phyloP scores from a whole-genome alignment of 2,113 vertebrate species.

The Donacobius atricapilla region DNA sequence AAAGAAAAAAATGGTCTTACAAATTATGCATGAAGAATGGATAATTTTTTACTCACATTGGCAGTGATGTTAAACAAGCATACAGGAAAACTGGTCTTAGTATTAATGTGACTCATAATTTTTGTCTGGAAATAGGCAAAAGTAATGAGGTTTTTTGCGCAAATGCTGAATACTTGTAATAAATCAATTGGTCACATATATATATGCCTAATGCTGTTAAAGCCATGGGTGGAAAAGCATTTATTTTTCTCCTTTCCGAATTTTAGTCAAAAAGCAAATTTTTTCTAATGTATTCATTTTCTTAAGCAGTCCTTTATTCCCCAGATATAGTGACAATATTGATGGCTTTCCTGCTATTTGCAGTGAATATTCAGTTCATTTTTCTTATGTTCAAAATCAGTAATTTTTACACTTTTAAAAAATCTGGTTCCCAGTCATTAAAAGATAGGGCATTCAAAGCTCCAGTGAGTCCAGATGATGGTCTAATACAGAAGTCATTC shows the following conservation, averaged over 20 bases:
- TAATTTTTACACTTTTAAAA: neutral
- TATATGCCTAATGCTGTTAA: neutral
- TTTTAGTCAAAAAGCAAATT: neutral
- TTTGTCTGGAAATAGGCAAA: neutral
- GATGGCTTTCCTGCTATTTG: neutral
- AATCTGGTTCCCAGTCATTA: neutral
- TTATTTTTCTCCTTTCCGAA: neutral
- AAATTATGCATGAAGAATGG: neutral
- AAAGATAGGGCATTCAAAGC: neutral
- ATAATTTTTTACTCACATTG: neutral
- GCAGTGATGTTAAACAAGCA: neutral
- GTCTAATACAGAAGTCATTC: neutral
- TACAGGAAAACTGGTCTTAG: neutral
- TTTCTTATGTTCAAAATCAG: neutral
- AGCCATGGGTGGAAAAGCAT: neutral
- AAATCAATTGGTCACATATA: neutral
- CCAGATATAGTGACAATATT: neutral
- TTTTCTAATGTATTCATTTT: neutral
- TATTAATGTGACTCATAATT: neutral
- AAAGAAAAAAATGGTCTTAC: neutral
- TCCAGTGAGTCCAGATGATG: neutral
- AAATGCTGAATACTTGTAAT: neutral
- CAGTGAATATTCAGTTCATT: neutral
- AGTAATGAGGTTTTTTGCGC: neutral
- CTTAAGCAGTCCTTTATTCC: neutral